phyloP scores from a whole-genome alignment of 2,888 invertebrate genomes.

The Zele albiditarsus region DNA sequence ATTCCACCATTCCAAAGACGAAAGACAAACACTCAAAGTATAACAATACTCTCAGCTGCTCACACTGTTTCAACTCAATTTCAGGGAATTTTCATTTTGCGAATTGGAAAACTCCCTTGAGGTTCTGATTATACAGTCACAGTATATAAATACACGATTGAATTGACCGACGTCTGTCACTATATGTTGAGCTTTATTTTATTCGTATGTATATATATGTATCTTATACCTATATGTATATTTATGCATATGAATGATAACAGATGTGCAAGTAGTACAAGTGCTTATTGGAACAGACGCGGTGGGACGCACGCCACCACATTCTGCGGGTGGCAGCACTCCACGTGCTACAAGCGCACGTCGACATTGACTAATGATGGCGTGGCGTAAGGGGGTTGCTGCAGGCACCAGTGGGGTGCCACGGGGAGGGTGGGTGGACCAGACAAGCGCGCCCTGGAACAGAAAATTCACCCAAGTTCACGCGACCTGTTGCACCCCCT shows the following conservation, averaged over 20 bases:
- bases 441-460: slow-evolving; percentile 70
- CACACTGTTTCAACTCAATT: slow-evolving; percentile 20
- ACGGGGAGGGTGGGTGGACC: slow-evolving; percentile 61
- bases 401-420: slow-evolving; percentile 46
- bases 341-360: slow-evolving; percentile 66
- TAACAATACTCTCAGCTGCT: slow-evolving; percentile 15
- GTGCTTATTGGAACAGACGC: slow-evolving; percentile 65
- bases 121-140: background rate
- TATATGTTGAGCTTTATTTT: background rate
- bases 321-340: slow-evolving; percentile 66
- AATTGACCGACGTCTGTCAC: background rate
- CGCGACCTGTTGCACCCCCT: slow-evolving; percentile 73
- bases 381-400: slow-evolving; percentile 62
- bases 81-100: background rate
- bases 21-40: slow-evolving; percentile 50
- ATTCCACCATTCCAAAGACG: slow-evolving; percentile 45
- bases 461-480: slow-evolving; percentile 73
- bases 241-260: background rate
- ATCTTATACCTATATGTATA: too few species aligned
- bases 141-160: background rate
- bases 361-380: slow-evolving; percentile 73
- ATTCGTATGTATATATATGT: background rate
- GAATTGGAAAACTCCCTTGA: slow-evolving; percentile 9
- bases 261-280: slow-evolving; percentile 62
- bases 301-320: slow-evolving; percentile 50